Evolutionary conservation across 2,888 invertebrate species (phyloP), one percentile per base, ranked within the genome.

Genomic region (Mechanitis mazaeus): DNA sequence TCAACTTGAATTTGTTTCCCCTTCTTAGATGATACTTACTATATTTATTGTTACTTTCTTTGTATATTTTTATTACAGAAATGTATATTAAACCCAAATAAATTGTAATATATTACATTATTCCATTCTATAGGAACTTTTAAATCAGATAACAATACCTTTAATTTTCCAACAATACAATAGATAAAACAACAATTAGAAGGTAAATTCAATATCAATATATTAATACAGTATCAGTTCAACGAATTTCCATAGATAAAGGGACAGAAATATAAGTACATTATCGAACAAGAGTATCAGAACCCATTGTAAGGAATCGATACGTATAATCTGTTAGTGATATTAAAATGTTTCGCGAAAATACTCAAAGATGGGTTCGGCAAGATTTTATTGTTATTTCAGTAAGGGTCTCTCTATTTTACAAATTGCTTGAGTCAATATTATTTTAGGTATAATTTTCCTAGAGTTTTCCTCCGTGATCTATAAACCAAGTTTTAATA

Each of bases 321-420:
- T 84, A 80, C 76, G 80, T 81, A 81, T 85, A 85, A 87, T 85
- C 83, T 85, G 85, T 86, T 86, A 85, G 81, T 78, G 77, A 83
- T 84, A 84, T 85, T 82, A 83, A 85, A 85, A 80, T 80, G 80
- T 80, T 69, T 65, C 62, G 61, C 67, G 67, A 72, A 75, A 75
- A 75, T 76, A 76, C 71, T 71, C 66, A 69, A 68, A 73, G 78
- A 78, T 77, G 71, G 76, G 75, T 67, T 42, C 72, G 71, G 66
- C 68, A 67, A 74, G 75, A 76, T 78, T 72, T 72, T 71, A 69
- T 74, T 79, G 73, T 75, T 74, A 74, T 75, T 71, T 71, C 69
- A 65, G 67, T 67, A 66, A 69, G 66, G 68, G 69, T 66, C 64
- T 64, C 20, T 65, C 73, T 72, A 70, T 71, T 68, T 69, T 63